phyloP scores from a whole-genome alignment of 2,113 vertebrate genomes.

The Pterocles burchelli region DNA sequence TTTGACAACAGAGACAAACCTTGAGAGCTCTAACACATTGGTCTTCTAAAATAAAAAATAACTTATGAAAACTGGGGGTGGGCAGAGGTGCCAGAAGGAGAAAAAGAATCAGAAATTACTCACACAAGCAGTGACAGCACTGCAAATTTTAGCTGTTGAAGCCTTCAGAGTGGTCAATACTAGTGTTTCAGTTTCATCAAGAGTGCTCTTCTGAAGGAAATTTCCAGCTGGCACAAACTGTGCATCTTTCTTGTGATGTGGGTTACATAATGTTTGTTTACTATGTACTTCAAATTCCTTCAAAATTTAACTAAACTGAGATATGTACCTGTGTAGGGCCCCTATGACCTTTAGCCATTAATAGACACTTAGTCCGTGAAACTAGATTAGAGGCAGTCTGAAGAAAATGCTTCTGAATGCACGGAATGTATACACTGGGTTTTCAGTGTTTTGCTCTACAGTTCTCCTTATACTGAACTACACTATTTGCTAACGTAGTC shows the following conservation, averaged over 20 bases:
- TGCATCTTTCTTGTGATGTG: not conserved
- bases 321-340: not conserved
- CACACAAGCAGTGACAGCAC: not conserved
- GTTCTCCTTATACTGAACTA: not conserved
- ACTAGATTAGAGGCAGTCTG: not conserved
- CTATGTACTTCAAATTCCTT: not conserved
- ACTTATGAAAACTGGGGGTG: not conserved
- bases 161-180: not conserved
- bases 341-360: not conserved
- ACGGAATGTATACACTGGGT: not conserved
- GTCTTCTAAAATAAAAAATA: not conserved
- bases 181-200: not conserved
- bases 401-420: not conserved
- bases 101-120: not conserved
- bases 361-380: not conserved
- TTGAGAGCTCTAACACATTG: accelerated
- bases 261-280: not conserved
- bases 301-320: not conserved
- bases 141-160: not conserved
- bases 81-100: not conserved
- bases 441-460: not conserved
- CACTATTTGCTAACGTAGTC: not conserved
- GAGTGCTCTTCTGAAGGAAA: not conserved
- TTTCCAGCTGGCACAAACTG: not conserved
- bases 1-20: not conserved